Evolutionary conservation across 2,113 vertebrate species (phyloP).

Genomic region (Varanus komodoensis): DNA sequence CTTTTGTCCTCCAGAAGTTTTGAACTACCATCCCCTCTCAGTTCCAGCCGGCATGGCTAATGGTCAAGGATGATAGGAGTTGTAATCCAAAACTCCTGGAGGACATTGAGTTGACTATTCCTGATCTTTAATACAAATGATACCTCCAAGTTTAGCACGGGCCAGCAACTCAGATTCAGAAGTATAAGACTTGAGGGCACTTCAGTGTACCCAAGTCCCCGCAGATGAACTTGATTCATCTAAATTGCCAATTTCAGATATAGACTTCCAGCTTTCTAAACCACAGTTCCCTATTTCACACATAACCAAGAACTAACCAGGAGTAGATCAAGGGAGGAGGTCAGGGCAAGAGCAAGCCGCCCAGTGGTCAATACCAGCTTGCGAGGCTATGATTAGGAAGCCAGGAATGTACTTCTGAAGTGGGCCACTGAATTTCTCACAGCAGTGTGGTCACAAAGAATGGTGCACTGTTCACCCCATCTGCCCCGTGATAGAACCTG

Average conservation of each 20-base stretch:
- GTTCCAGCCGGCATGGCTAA: no score
- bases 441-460: background rate
- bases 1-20: no score
- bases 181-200: no score
- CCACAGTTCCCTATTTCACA: background rate
- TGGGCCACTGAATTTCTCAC: background rate
- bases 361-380: background rate
- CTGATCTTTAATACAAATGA: background rate
- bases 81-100: no score
- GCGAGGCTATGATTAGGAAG: background rate
- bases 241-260: background rate
- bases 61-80: no score
- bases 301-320: background rate
- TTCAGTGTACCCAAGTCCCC: background rate
- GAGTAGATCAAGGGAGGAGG: background rate
- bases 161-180: background rate
- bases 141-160: background rate
- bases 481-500: background rate
- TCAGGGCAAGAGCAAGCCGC: background rate
- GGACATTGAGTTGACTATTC: background rate
- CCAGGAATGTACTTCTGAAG: background rate
- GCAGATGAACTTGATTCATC: background rate
- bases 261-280: background rate
- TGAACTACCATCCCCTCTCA: no score
- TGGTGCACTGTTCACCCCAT: background rate